Evolutionary conservation across 2,888 invertebrate species (phyloP).

Genomic region (Agrochola lota): DNA sequence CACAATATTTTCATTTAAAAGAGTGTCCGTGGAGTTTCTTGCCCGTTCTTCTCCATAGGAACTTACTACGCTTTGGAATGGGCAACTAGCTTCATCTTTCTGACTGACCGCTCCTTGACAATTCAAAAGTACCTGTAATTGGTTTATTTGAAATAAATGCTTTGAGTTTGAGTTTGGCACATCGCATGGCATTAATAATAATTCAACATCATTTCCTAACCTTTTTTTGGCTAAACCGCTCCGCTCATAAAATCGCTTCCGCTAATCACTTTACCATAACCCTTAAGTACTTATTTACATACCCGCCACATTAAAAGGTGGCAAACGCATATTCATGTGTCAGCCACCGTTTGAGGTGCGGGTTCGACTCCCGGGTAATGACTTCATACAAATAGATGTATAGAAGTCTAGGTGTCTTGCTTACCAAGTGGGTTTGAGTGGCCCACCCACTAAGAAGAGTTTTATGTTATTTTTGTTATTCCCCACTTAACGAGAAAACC

Average conservation of each 20-base stretch:
- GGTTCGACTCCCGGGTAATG: conserved; percentile 64
- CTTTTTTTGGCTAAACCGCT: neutral
- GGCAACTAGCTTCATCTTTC: too few relatives aligned
- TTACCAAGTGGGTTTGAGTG: neutral
- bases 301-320: conserved; percentile 70
- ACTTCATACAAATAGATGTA: conserved; percentile 52
- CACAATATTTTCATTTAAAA: too few relatives aligned
- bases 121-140: too few relatives aligned
- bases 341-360: conserved; percentile 68
- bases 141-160: too few relatives aligned
- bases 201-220: too few relatives aligned
- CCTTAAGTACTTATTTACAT: conserved; percentile 70
- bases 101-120: too few relatives aligned
- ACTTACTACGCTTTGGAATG: too few relatives aligned
- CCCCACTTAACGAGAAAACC: neutral
- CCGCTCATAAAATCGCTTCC: conserved; percentile 58
- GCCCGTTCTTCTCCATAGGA: too few relatives aligned
- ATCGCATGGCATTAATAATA: too few relatives aligned
- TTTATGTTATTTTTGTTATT: neutral
- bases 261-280: conserved; percentile 20
- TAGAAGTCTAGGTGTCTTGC: neutral
- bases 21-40: too few relatives aligned
- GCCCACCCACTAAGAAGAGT: conserved; percentile 40
- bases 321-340: conserved; percentile 72
- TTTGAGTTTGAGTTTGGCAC: too few relatives aligned